A percentile compares a stretch with the other conserved stretches of the same genome.
Evolutionary conservation across 2,113 vertebrate genomes (phyloP).

Genomic region (Eublepharis macularius): DNA sequence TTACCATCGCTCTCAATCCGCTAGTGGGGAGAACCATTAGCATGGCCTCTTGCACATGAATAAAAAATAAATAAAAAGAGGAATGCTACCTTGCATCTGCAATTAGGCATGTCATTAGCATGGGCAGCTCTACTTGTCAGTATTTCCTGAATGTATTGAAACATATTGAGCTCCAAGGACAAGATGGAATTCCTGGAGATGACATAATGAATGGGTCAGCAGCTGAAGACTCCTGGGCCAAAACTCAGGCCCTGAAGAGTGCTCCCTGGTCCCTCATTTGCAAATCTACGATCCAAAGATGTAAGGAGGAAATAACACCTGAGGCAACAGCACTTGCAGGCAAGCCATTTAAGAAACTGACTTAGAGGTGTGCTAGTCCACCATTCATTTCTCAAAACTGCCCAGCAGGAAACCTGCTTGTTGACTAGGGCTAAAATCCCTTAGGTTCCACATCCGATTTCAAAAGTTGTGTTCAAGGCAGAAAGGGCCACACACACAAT

Average conservation of each 20-base stretch:
- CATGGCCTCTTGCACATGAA: background rate
- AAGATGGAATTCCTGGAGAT: background rate
- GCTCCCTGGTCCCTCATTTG: background rate
- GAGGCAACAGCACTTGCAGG: background rate
- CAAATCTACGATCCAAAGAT: background rate
- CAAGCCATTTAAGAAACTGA: background rate
- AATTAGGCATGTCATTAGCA: slow-evolving; percentile 12
- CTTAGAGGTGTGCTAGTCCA: background rate
- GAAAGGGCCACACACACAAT: background rate
- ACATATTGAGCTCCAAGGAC: background rate
- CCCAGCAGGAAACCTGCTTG: background rate
- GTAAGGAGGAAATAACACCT: background rate
- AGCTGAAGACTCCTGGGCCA: background rate
- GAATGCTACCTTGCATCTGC: background rate
- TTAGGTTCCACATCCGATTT: background rate
- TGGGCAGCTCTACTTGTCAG: background rate
- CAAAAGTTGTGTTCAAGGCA: background rate
- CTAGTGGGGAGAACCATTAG: slow-evolving; percentile 15
- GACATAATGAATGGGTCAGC: background rate
- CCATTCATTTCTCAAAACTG: background rate
- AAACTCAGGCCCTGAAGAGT: background rate
- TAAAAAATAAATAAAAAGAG: background rate
- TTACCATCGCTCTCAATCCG: slow-evolving; percentile 10
- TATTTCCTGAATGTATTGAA: background rate
- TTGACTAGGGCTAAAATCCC: background rate